These are phyloP conservation scores for Psephotus haematonotus DNA, from an alignment of 2,113 vertebrate species.

Conservation along the genomic window DNA sequence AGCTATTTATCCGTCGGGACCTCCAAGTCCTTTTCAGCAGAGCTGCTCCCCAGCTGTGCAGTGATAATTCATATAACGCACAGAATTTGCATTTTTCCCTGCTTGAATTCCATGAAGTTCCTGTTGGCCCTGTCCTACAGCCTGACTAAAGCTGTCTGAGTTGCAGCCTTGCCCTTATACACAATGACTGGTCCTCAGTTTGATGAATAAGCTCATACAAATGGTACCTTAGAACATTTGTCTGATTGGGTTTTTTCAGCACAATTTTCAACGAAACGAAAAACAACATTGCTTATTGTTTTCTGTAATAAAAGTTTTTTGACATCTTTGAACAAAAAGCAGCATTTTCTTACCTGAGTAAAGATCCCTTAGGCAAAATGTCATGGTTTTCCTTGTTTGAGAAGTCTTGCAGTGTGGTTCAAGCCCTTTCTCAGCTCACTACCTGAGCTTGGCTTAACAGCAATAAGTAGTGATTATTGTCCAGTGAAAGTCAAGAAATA, in stretches of 20 bases:
- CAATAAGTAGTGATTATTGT: not conserved
- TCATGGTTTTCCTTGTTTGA: not conserved
- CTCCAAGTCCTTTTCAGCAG: not conserved
- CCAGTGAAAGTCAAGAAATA: not conserved
- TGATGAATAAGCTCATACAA: not conserved
- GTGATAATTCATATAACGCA: not conserved
- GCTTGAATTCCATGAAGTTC: not conserved
- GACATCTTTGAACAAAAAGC: not conserved
- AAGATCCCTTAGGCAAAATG: not conserved
- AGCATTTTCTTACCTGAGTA: not conserved
- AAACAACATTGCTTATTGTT: not conserved
- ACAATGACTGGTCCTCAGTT: not conserved
- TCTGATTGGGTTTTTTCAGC: not conserved
- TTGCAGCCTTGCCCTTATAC: not conserved
- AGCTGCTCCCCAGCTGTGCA: not conserved
- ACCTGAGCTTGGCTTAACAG: not conserved
- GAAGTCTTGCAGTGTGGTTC: not conserved
- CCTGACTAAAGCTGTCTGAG: not conserved
- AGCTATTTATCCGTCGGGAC: not conserved
- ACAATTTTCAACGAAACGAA: not conserved
- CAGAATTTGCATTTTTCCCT: not conserved
- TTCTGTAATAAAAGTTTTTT: not conserved
- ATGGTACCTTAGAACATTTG: fast-evolving
- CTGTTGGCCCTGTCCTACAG: not conserved
- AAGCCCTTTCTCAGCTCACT: not conserved